Evolutionary conservation across 1,140 invertebrate genomes (phyloP).

Genomic region (Octopus sinensis): DNA sequence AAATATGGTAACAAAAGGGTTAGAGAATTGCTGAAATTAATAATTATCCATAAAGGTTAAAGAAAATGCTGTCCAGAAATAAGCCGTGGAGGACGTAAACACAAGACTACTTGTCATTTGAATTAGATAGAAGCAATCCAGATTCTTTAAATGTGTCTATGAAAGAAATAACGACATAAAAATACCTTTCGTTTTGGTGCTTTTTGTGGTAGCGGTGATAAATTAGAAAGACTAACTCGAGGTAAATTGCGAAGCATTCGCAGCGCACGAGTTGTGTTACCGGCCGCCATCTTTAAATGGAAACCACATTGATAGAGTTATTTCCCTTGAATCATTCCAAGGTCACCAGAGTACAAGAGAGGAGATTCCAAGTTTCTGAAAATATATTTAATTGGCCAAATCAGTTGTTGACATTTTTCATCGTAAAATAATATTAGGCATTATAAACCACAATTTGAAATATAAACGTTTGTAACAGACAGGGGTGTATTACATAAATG

Average conservation of each 20-base stretch:
- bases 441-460: not conserved
- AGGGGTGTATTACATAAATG: not conserved
- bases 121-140: too few relatives aligned
- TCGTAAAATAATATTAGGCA: not conserved
- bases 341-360: not conserved
- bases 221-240: conserved; percentile 33
- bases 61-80: too few relatives aligned
- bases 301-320: not conserved
- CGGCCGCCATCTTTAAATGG: not conserved
- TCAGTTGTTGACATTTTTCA: not conserved
- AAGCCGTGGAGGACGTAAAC: too few relatives aligned
- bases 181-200: conserved; percentile 30
- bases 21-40: too few relatives aligned
- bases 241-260: conserved; percentile 39
- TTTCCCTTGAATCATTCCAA: not conserved
- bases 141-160: too few relatives aligned
- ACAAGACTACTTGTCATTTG: too few relatives aligned
- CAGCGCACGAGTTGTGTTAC: conserved; percentile 24
- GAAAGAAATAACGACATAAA: too few relatives aligned
- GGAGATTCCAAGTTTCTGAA: not conserved
- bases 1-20: too few relatives aligned
- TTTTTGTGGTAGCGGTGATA: conserved; percentile 36
- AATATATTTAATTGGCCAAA: not conserved
- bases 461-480: not conserved
- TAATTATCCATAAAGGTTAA: too few relatives aligned